Evolutionary conservation across 1,140 invertebrate genomes (phyloP), one percentile per base, ranked within the genome.

Genomic region (Leptopilina boulardi): DNA sequence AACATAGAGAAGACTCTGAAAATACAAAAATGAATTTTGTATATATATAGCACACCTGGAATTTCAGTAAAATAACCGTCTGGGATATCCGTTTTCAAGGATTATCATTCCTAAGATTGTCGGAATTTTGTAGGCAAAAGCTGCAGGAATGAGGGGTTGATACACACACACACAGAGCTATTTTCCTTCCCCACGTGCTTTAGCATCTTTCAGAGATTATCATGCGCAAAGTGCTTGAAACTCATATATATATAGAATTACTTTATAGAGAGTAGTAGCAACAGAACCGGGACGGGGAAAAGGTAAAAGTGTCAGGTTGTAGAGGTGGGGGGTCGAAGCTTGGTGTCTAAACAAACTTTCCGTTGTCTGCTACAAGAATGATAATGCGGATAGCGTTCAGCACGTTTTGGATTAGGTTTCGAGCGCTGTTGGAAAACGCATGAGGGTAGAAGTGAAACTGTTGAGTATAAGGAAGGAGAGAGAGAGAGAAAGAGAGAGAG

Each of bases 361-460:
- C 79, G 79, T 80, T 84, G 82, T 84, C 82, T 88, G 87, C 86
- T 83, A 82, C 86, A 86, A 86, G 87, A 89, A 88, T 88, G 87
- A 89, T 89, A 89, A 88, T 88, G 86, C 74, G 80, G 76, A 82
- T 79, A 70, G 80, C 72, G 59, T 66, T 66, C 59, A 66, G 59
- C 59, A 66, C 59, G 59, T 66, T 87, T 87, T 85, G 87, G 85
- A 88, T 88, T 87, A 86, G 84, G 76, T 84, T 82, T 83, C 80
- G 79, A 79, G 84, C 26, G 26, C 26, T 66, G 59, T 34, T 66
- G 59, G 26, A 66, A 23, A 66, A 30, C 59, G 26, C 59, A 23
- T 66, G 26, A 66, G 59, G 59, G 26, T 66, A 30, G 21, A 66
- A 75, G 30, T 51, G 21, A 23, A 41, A 74, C 71, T 66, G 71